Evolutionary conservation across 2,113 vertebrate species (phyloP), one percentile per base, ranked within the genome.

Genomic region (Megaptera novaeangliae): DNA sequence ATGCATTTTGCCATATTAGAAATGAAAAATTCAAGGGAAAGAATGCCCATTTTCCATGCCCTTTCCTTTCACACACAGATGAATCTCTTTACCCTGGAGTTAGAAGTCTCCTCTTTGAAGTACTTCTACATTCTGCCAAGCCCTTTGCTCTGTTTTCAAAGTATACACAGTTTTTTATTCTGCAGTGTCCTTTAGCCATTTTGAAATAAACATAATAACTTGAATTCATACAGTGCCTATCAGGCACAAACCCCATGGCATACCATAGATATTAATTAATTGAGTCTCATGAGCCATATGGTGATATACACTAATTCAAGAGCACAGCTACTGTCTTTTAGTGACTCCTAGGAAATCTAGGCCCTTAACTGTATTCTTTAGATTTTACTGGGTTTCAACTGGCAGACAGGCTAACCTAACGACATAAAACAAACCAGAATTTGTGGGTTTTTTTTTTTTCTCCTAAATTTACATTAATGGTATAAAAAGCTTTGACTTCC

Each of bases 191-290:
- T 85, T 95, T 89, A 83, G 68, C 15, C 17, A 59, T 94, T 94
- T 91, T 86, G 20, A 96, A 97, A 93, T 68, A 80, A 72, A 90
- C 59, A 29, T 74, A 52, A 91, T 71, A 83, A 68, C 20, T 88
- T 68, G 12, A 93, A 91, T 95, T 92, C 46, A 88, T 61, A 72
- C 12, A 63, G 25, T 72, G 21, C 77, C 71, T 92, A 39, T 88
- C 41, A 94, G 66, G 10, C 84, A 64, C 36, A 91, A 46, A 82
- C 34, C 29, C n/a, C 11, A 25, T 71, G 41, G 21, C 36, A 34
- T 63, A 18, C 34, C 41, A 75, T 59, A 81, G 39, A n/a, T 82
- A 74, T 66, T 91, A 77, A 75, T 86, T 84, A 78, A 91, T 52
- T 68, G 44, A 87, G n/a, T 85, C 81, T 36, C 23, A 41, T 59